A percentile compares a stretch with the other conserved stretches of the same genome.
These are phyloP conservation scores for Chrysopa pallens DNA, from an alignment of 1,140 invertebrate species.

Conservation along the genomic window DNA sequence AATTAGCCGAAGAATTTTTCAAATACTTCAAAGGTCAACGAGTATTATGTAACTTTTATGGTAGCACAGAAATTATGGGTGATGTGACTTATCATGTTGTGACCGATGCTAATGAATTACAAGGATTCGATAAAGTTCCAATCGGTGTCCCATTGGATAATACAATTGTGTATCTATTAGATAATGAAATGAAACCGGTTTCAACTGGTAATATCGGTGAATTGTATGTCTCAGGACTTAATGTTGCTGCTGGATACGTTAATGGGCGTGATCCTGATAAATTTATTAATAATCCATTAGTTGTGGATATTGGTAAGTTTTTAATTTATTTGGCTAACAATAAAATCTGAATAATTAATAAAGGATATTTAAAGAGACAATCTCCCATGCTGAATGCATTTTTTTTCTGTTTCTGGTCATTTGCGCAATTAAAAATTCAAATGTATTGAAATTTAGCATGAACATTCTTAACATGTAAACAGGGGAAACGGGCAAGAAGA, in stretches of 20 bases:
- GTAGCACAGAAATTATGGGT: slow-evolving; percentile 74
- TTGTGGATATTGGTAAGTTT: slow-evolving; percentile 39
- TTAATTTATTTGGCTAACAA: too few species aligned
- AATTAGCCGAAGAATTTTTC: slow-evolving; percentile 54
- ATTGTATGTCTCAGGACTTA: slow-evolving; percentile 56
- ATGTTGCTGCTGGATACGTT: slow-evolving; percentile 64
- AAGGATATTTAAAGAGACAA: too few species aligned
- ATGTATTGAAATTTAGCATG: too few species aligned
- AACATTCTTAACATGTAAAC: too few species aligned
- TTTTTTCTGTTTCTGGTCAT: too few species aligned
- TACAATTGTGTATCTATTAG: slow-evolving; percentile 58
- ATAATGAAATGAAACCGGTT: slow-evolving; percentile 46
- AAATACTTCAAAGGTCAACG: slow-evolving; percentile 39
- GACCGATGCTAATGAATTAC: slow-evolving; percentile 29
- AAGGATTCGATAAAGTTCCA: slow-evolving; percentile 46
- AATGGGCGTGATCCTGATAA: slow-evolving; percentile 47
- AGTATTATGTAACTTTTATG: slow-evolving; percentile 69
- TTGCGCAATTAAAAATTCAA: too few species aligned
- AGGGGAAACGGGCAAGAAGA: too few species aligned
- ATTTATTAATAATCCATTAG: slow-evolving; percentile 50
- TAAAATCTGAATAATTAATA: too few species aligned
- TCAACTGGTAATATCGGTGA: slow-evolving; percentile 55
- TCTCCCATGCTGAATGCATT: too few species aligned
- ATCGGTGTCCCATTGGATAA: slow-evolving; percentile 70
- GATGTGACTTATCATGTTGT: slow-evolving; percentile 54